Base-by-base conservation (phyloP, 2,888 invertebrate genomes). In the Sarcophaga rosellei region DNA sequence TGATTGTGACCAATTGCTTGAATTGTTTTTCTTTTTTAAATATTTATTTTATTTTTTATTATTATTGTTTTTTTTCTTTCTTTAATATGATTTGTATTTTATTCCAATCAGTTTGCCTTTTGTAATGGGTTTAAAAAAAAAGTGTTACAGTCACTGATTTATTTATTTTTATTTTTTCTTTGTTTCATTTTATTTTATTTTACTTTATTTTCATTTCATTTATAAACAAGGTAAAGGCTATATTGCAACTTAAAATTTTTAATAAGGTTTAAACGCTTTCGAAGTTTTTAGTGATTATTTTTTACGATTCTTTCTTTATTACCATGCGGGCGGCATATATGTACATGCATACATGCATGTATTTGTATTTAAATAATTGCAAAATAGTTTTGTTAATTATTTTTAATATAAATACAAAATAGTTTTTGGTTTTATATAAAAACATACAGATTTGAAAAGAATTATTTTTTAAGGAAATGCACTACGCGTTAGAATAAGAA, bases 211-310 rank as follows among this genome's bases (percentile, higher is more conserved):
- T 53, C 47, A 62, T n/a, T n/a, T n/a, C n/a, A n/a, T 72, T 23
- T 70, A 21, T 70, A 23, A 73, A 81, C 81, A 85, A 85, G 85
- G 85, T 82, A 85, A 85, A 85, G 85, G 85, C 79, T 85, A 81
- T 35, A 35, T 79, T 81, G 75, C 66, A 85, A 70, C 57, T 78
- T 74, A 59, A 79, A 69, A 74, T 85, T 6, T 78, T 81, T 68
- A 69, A 66, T 81, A 78, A 35, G 74, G 4, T 53, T 74, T 73
- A 68, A 57, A 74, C 35, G 62, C 63, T 74, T 35, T 35, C 1
- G 8, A 35, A 35, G 10, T 35, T 35, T 69, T 79, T 10, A 1
- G 23, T 21, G 35, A 57, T 81, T 70, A 59, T 77, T 68, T 72
- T 70, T 63, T 57, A 69, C 23, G 63, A 20, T 75, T 72, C 63